A percentile compares a stretch with the other conserved stretches of the same genome.
Evolutionary conservation across 2,888 invertebrate genomes (phyloP).

Genomic region (Orchestes rusci): DNA sequence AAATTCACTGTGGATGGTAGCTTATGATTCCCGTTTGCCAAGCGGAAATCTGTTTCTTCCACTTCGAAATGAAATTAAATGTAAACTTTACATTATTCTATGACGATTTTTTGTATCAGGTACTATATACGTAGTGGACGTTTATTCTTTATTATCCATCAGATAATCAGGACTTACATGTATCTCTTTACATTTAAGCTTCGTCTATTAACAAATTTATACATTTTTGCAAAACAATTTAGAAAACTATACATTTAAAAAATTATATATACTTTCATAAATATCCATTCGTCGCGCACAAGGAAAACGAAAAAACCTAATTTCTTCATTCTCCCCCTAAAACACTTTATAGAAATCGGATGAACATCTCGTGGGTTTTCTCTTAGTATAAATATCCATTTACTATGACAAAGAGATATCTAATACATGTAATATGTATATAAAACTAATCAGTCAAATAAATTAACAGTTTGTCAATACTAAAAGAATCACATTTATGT

Average conservation of each 20-base stretch:
- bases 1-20: too few species aligned
- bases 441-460: conserved; percentile 38
- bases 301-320: conserved; percentile 12
- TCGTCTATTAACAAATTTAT: conserved; percentile 45
- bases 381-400: conserved; percentile 2
- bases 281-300: conserved; percentile 19
- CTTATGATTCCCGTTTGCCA: too few species aligned
- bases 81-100: too few species aligned
- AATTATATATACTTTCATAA: conserved; percentile 29
- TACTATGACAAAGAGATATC: conserved; percentile 6
- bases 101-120: too few species aligned
- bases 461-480: conserved; percentile 37
- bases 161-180: conserved; percentile 36
- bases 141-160: conserved; percentile 41
- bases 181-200: conserved; percentile 43
- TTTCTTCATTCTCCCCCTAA: conserved; percentile 6
- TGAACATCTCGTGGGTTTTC: conserved; percentile 12
- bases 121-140: too few species aligned
- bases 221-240: conserved; percentile 41
- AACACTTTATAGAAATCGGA: background rate
- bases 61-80: too few species aligned
- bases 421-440: conserved; percentile 5
- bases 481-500: conserved; percentile 40
- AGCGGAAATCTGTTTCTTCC: too few species aligned
- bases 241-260: conserved; percentile 42